Base-by-base conservation (phyloP, 2,797 vertebrate genomes). In the Pelodytes ibericus region DNA sequence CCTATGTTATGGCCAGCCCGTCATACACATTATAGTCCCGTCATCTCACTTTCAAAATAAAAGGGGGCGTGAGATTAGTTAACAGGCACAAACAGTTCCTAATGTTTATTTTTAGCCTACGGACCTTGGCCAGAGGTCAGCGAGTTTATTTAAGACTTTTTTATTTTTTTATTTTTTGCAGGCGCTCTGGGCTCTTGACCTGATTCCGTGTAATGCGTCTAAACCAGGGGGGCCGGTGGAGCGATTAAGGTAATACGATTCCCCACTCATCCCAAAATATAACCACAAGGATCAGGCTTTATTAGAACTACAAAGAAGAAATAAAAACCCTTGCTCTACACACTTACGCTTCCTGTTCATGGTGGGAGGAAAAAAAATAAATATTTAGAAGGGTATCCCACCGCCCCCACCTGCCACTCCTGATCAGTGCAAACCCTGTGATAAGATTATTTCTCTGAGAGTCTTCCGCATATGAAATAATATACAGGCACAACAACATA, bases 141-240 rank as follows among this genome's bases (percentile, higher is more conserved):
- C 1, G 18, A 18, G 68, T 77, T 77, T 72, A 66, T 77, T 77
- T 77, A 60, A 71, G 75, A 72, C 68, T 72, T 77, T n/a, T n/a
- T n/a, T n/a, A n/a, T n/a, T n/a, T n/a, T n/a, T n/a, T n/a, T n/a
- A n/a, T n/a, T n/a, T n/a, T n/a, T 66, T 77, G 49, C 62, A 16
- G 59, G 60, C 60, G 60, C 75, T 65, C 59, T 72, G 75, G 75
- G 69, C 53, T 66, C 60, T 77, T 77, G 75, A 77, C 75, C 75
- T 77, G 75, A 60, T 71, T 77, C 75, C 27, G 67, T 33, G 49
- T 71, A 77, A 77, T 66, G 69, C 36, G 66, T 77, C 57, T 72
- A 72, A 72, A 72, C 61, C 61, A 61, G 31, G 68, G 75, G 68
- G 75, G 75, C 75, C 75, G 30, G 59, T 68, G 68, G 69, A 77